Base-by-base conservation (phyloP, 2,113 vertebrate genomes). In the Onychostoma macrolepis region DNA sequence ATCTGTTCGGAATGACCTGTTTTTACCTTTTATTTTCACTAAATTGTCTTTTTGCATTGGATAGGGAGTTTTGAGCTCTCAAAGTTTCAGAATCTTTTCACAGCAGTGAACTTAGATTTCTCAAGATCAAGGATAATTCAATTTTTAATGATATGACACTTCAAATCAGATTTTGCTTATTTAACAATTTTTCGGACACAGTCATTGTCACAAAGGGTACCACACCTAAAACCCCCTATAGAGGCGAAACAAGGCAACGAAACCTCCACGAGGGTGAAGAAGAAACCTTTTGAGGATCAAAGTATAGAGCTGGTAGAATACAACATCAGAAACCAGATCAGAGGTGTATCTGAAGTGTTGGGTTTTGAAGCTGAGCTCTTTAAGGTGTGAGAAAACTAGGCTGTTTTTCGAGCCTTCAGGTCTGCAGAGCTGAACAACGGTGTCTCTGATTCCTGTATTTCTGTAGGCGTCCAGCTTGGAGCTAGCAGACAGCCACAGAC, bases 391-490 rank as follows among this genome's bases (percentile, higher is more conserved):
- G 48, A 36, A 17, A 58, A 17, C 28, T 21, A 2, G 5, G 75
- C 45, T 76, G 3, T 28, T 58, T 80, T 80, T 61, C 2, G 12
- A 24, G 17, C 4, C 77, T 80, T 41, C 24, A 43, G 56, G 33
- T 58, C 50, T 79, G 17, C 28, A 24, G 30, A 79, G 56, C 77
- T 15, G 53, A 84, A 90, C 85, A 88, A 65, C 76, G 15, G 45
- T 72, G 79, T 63, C 45, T 78, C 87, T 82, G 48, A 80, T 69
- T 71, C 10, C 33, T 63, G 41, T 78, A 43, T 80, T 80, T 80
- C n/a, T 61, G 76, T 76, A 81, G 87, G 85, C n/a, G 71, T 85
- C 69, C 58, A 61, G 67, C 9, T 48, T 78, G 76, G 48, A 26
- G 45, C 36, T 26, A 53, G 28, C 43, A 85, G 65, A 85, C 41